These are phyloP conservation scores for Aradophagus sp. DNA, from an alignment of 1,140 invertebrate genomes.

Conservation along the genomic window DNA sequence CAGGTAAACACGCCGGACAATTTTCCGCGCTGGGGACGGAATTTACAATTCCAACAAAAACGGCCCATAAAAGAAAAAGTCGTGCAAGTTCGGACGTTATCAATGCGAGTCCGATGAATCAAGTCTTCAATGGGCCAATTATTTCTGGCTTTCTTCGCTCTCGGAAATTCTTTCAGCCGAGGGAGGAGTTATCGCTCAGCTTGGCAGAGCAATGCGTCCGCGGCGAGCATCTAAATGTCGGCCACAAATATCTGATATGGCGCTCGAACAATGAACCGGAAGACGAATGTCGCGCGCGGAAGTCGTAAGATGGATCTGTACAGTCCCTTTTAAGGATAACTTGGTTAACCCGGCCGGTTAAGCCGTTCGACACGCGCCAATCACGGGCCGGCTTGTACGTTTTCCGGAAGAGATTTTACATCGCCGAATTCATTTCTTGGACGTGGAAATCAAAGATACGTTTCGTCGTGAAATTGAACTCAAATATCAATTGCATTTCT, in stretches of 20 bases:
- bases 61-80: no score
- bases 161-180: slow-evolving; percentile 42
- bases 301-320: slow-evolving; percentile 53
- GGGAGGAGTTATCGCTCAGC: slow-evolving; percentile 34
- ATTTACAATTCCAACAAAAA: no score
- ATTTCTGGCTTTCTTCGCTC: slow-evolving; percentile 41
- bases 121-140: slow-evolving; percentile 48
- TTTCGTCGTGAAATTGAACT: no score
- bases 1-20: no score
- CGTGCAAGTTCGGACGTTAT: slow-evolving; percentile 35
- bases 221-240: slow-evolving; percentile 44
- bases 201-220: slow-evolving; percentile 26
- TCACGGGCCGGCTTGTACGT: no score
- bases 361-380: slow-evolving; percentile 11
- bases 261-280: slow-evolving; percentile 44
- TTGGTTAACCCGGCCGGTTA: slow-evolving; percentile 17
- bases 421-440: no score
- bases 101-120: slow-evolving; percentile 42
- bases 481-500: no score
- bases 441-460: no score
- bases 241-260: slow-evolving; percentile 54
- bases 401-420: no score
- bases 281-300: slow-evolving; percentile 50
- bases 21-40: no score
- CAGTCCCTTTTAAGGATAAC: slow-evolving; percentile 44